phyloP scores from a whole-genome alignment of 2,797 vertebrate species.

The Coccyzus lansbergi region DNA sequence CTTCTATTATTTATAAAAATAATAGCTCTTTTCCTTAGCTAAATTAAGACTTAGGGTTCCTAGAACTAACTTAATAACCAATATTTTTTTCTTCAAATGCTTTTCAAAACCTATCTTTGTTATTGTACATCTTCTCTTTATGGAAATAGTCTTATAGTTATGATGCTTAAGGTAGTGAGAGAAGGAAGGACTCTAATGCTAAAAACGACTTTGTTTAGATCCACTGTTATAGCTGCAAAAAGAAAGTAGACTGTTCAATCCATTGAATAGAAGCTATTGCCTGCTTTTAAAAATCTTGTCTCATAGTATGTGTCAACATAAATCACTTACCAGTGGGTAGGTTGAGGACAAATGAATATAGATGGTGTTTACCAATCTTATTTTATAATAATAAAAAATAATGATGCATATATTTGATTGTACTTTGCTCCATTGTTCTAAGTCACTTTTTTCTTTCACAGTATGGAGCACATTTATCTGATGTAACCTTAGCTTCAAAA shows the following conservation, averaged over 20 bases:
- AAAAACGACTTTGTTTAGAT: not conserved
- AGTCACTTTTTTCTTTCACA: constrained; percentile 35
- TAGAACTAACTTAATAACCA: not conserved
- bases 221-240: not conserved
- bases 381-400: constrained; percentile 63
- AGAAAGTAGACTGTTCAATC: not conserved
- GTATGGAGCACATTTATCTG: not conserved
- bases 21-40: not conserved
- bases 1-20: not conserved
- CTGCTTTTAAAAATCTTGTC: constrained; percentile 27
- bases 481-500: constrained; percentile 13
- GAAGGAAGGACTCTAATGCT: not conserved
- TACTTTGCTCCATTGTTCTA: constrained; percentile 43
- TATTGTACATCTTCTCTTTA: not conserved
- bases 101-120: not conserved
- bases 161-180: not conserved
- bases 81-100: not conserved
- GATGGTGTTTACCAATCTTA: constrained; percentile 44
- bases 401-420: constrained; percentile 36
- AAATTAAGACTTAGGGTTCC: not conserved
- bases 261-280: not conserved
- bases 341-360: constrained; percentile 48
- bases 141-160: not conserved
- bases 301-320: constrained; percentile 23
- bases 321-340: constrained; percentile 40